These are phyloP conservation scores for Propithecus coquereli DNA, from an alignment of 2,113 vertebrate genomes.

Conservation along the genomic window DNA sequence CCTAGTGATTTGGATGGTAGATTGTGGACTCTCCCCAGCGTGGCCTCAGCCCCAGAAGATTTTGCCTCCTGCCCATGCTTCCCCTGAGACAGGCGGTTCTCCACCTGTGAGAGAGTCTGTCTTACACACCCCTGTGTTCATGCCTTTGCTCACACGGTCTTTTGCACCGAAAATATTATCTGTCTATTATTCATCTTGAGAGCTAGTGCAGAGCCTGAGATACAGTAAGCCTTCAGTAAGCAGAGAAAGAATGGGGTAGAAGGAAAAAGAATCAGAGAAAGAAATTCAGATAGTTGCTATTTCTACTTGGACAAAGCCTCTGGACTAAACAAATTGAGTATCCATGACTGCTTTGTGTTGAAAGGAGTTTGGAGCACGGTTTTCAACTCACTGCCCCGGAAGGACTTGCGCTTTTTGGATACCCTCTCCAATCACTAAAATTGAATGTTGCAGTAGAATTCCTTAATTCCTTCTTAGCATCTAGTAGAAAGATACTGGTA, in stretches of 20 bases:
- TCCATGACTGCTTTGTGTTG: neutral
- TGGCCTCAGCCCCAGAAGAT: neutral
- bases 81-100: neutral
- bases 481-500: neutral
- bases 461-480: neutral
- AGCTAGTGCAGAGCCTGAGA: neutral
- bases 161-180: neutral
- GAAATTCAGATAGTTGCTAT: neutral
- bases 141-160: neutral
- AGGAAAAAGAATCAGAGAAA: neutral
- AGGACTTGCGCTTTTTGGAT: neutral
- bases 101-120: neutral
- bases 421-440: neutral
- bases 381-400: no score
- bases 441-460: neutral
- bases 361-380: no score
- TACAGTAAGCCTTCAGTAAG: neutral
- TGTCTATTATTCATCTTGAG: neutral
- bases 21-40: neutral
- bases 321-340: neutral
- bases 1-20: neutral
- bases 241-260: neutral
- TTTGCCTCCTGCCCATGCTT: neutral
- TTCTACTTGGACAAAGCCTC: neutral
- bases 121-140: rapidly evolving